A percentile compares a stretch with the other conserved stretches of the same genome.
These are phyloP conservation scores for Sarcophaga variegata DNA, from an alignment of 2,888 invertebrate species.

Conservation along the genomic window DNA sequence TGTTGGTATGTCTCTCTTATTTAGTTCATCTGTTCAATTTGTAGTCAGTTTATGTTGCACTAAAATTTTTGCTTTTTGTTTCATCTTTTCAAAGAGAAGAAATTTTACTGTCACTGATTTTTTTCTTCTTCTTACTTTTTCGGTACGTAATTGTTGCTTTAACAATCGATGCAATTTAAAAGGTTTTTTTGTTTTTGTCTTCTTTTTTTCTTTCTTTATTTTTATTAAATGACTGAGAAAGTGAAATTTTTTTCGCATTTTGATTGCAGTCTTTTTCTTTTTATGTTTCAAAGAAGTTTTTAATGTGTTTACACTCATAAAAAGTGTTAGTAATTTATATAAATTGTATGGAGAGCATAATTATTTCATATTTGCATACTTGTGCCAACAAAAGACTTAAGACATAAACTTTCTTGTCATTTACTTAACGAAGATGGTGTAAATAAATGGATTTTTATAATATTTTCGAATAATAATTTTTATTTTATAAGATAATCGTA, in stretches of 20 bases:
- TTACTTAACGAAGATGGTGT: background rate
- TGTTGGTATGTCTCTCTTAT: background rate
- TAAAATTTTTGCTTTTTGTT: slow-evolving; percentile 10
- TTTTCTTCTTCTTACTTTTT: slow-evolving; percentile 19
- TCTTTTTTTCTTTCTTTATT: slow-evolving; percentile 20
- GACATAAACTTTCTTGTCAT: background rate
- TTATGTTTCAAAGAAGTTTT: slow-evolving; percentile 42
- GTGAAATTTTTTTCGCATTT: slow-evolving; percentile 55
- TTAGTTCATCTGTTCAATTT: slow-evolving; percentile 1
- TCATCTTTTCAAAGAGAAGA: background rate
- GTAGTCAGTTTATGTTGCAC: slow-evolving; percentile 14
- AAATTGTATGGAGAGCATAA: slow-evolving; percentile 1
- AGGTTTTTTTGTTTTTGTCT: slow-evolving; percentile 1
- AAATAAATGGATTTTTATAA: background rate
- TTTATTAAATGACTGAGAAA: slow-evolving; percentile 61
- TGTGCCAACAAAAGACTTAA: slow-evolving; percentile 41
- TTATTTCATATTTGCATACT: background rate
- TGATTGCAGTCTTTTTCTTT: slow-evolving; percentile 1
- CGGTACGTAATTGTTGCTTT: slow-evolving; percentile 15
- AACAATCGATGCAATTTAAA: slow-evolving; percentile 51
- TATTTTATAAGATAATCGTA: too few species aligned
- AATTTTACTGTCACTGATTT: slow-evolving; percentile 48
- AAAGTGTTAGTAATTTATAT: background rate
- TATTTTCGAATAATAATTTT: background rate
- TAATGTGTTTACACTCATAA: slow-evolving; percentile 25